Evolutionary conservation across 1,140 invertebrate genomes (phyloP).

Genomic region (Sitophilus oryzae): DNA sequence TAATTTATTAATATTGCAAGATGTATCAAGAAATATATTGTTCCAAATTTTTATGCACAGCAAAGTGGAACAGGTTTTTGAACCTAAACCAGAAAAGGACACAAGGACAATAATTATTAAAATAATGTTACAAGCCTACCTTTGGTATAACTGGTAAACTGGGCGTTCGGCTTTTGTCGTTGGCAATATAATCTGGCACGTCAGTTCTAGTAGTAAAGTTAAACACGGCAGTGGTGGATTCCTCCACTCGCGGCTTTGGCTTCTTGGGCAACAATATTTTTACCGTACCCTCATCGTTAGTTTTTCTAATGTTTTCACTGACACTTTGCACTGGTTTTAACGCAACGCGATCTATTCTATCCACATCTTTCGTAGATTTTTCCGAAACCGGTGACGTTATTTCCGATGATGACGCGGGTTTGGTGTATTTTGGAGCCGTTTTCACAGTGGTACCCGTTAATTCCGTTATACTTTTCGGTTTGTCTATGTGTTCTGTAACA

Average conservation of each 20-base stretch:
- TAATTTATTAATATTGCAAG: no score
- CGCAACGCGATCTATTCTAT: slow-evolving; percentile 4
- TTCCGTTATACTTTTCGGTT: not conserved
- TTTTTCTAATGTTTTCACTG: not conserved
- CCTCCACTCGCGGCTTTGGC: slow-evolving; percentile 29
- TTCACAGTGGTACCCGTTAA: not conserved
- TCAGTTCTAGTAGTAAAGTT: slow-evolving; percentile 78
- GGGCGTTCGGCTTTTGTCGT: slow-evolving; percentile 70
- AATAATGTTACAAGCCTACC: slow-evolving; percentile 47
- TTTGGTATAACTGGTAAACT: slow-evolving; percentile 62
- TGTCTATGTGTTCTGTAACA: not conserved
- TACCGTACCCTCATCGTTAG: slow-evolving; percentile 7
- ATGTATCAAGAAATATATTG: no score
- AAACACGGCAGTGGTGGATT: slow-evolving; percentile 66
- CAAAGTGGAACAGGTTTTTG: no score
- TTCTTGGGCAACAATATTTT: slow-evolving; percentile 30
- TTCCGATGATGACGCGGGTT: not conserved
- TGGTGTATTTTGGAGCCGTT: not conserved
- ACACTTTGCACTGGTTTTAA: slow-evolving; percentile 33
- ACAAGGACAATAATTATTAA: no score
- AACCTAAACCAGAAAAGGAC: no score
- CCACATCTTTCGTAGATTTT: not conserved
- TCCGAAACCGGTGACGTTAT: not conserved
- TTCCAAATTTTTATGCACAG: no score
- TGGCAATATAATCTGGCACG: slow-evolving; percentile 85